These are phyloP conservation scores for Lasiurus borealis DNA, from an alignment of 2,113 vertebrate genomes.

Conservation along the genomic window DNA sequence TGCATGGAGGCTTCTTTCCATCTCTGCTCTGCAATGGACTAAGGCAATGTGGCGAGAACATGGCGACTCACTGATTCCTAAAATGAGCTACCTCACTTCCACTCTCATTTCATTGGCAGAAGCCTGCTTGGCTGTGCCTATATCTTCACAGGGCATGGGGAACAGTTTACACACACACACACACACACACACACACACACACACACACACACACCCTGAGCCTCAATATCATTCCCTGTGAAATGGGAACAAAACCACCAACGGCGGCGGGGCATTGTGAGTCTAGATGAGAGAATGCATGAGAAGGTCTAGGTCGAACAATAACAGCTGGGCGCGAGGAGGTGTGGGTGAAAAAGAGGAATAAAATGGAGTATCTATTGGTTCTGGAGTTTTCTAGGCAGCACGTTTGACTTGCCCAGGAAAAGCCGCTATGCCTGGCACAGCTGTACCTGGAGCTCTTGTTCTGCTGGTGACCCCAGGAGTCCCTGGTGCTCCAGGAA, in stretches of 20 bases:
- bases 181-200: not conserved
- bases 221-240: slow-evolving; percentile 52
- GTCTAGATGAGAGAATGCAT: slow-evolving; percentile 6
- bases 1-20: not conserved
- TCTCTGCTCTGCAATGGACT: not conserved
- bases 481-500: not conserved
- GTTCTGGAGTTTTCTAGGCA: slow-evolving; percentile 48
- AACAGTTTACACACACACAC: not conserved
- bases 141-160: not conserved
- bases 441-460: slow-evolving; percentile 26
- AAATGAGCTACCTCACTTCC: not conserved
- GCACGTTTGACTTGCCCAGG: slow-evolving; percentile 18
- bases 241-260: slow-evolving; percentile 48
- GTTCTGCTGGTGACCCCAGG: slow-evolving; percentile 11
- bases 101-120: not conserved
- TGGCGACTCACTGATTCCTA: no score
- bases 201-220: not conserved
- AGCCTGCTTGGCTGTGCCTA: not conserved
- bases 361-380: not conserved
- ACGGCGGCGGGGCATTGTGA: not conserved
- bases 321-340: not conserved
- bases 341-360: not conserved
- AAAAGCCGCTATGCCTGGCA: not conserved
- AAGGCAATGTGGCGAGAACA: no score
- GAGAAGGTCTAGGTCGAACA: not conserved